These are phyloP conservation scores for Epinephelus coioides DNA, from an alignment of 2,797 vertebrate species.

Conservation along the genomic window DNA sequence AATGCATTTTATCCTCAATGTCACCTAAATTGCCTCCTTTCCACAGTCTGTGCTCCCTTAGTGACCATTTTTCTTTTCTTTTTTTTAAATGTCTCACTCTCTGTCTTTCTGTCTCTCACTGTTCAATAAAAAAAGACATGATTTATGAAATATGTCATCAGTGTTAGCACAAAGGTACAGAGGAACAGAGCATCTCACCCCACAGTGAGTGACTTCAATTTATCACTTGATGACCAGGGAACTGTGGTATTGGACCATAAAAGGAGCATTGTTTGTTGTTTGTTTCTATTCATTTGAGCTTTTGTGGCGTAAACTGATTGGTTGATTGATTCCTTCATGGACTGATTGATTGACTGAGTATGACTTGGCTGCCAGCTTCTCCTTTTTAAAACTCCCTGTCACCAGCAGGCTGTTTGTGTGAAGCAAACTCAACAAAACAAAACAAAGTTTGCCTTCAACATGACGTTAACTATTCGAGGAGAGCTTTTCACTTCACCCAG, in stretches of 20 bases:
- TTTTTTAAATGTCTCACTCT: constrained; percentile 17
- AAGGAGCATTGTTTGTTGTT: constrained; percentile 34
- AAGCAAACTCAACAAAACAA: constrained; percentile 41
- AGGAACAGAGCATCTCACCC: constrained; percentile 50
- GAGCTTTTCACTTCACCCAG: constrained; percentile 18
- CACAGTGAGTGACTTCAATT: constrained; percentile 54
- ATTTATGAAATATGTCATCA: constrained; percentile 71
- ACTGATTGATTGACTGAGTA: constrained; percentile 42
- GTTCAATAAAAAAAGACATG: constrained; percentile 58
- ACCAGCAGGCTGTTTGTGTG: constrained; percentile 21
- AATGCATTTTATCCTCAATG: constrained; percentile 54
- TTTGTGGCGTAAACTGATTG: constrained; percentile 11
- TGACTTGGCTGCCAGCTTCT: constrained; percentile 4
- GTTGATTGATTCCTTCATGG: constrained; percentile 43
- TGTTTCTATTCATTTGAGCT: constrained; percentile 41
- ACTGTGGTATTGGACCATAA: constrained; percentile 9
- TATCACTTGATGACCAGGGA: constrained; percentile 58
- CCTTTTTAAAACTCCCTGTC: not conserved
- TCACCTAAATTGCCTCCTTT: constrained; percentile 46
- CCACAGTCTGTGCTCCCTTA: constrained; percentile 22
- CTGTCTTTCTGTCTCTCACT: not conserved
- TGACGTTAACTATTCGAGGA: constrained; percentile 34
- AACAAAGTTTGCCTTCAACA: constrained; percentile 49
- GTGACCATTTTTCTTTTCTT: not conserved
- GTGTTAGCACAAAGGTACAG: constrained; percentile 61